Base-by-base conservation (phyloP, 2,113 vertebrate genomes). In the Amphiprion percula region DNA sequence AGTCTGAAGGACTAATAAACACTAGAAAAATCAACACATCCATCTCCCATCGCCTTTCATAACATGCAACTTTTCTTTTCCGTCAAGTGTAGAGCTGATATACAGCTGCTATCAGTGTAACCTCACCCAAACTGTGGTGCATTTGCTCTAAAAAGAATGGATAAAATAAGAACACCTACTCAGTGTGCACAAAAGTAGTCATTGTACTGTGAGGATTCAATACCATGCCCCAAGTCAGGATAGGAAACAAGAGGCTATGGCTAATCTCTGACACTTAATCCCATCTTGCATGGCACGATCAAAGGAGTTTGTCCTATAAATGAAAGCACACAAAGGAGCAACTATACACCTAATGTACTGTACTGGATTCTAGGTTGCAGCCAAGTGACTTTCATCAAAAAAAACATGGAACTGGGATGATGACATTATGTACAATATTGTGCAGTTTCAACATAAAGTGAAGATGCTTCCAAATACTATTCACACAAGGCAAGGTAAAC, bases 221-320 rank as follows among this genome's bases (percentile, higher is more conserved):
- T 54, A 30, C 64, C 54, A n/a, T 33, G 58, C 63, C 84, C 58
- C 33, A 4, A 81, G 78, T 64, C 47, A 66, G 73, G 78, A 74
- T 50, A 60, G 71, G 30, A 83, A 83, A 85, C 77, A 82, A 69
- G 61, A 76, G 24, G 47, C 52, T n/a, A 28, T 39, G 50, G 52
- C 54, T 87, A 46, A 62, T 85, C 58, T 80, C 37, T 74, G 67
- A 86, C 73, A 88, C 64, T 21, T 56, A 77, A 83, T 73, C 74
- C 63, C 61, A 33, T 60, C 23, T 37, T 72, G 50, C 77, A 50
- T 60, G 26, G 41, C 16, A 26, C 37, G 55, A 72, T 84, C 74
- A 77, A 77, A 83, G 55, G 23, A 74, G 66, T 66, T 24, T 68
- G 24, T 62, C 63, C 33, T 10, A 30, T 69, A 69, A 83, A 79